Evolutionary conservation across 2,888 invertebrate species (phyloP), one percentile per base, ranked within the genome.

Genomic region (Apeira syringaria): DNA sequence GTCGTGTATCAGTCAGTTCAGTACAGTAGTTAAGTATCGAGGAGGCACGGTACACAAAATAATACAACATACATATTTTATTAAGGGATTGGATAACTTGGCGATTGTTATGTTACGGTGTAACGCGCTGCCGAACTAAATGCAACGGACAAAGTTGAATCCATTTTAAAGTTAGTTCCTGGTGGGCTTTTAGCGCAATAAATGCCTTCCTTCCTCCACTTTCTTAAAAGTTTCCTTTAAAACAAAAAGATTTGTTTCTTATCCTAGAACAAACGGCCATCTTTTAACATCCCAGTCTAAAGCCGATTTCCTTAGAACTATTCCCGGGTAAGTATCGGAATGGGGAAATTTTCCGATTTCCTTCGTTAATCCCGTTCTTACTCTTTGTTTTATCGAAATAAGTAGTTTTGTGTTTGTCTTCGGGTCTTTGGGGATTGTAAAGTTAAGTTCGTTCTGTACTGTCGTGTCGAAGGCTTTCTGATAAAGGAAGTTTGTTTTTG

Each of bases 101-200:
- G n/a, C n/a, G n/a, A 15, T 15, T 2, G 15, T 64, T 66, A 68
- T 68, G 25, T 11, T 6, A 49, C 75, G 63, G 80, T 86, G 78
- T 86, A 46, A 77, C 45, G 57, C 10, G 10, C 43, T 39, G 54
- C 61, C 69, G 61, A 61, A 59, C 67, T 80, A 80, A 86, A 86
- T 84, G 84, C 86, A 85, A 76, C 82, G 74, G 76, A 78, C 81
- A 82, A 88, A 88, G 83, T 88, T 86, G 86, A 87, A 87, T 87
- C 88, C 82, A 85, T 84, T 88, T 85, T 87, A 85, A 87, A 87
- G 84, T 85, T 82, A 84, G 80, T 79, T 83, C 82, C 78, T 74
- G 66, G 70, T 73, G 76, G 69, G 87, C 87, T 88, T 86, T 88
- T 87, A 87, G 87, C 75, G 83, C 88, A 85, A 88, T 87, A 87